phyloP scores from a whole-genome alignment of 2,113 vertebrate genomes.

The Psophia crepitans region DNA sequence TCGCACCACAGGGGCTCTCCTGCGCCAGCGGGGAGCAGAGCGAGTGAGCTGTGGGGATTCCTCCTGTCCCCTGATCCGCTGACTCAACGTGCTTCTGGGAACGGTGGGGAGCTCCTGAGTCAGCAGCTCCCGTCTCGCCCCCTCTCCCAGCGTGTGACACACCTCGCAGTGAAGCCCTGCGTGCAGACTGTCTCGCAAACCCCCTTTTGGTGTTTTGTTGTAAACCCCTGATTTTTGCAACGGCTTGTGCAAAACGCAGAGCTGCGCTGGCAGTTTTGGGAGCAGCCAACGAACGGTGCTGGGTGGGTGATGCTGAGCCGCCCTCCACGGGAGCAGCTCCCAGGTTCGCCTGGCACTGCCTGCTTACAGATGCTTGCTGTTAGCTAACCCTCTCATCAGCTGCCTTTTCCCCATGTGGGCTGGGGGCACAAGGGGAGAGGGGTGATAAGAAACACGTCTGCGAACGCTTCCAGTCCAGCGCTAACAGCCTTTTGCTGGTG shows the following conservation, averaged over 20 bases:
- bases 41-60: background rate
- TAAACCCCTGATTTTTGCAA: background rate
- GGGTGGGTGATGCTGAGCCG: background rate
- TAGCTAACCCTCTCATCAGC: background rate
- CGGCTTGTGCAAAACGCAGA: background rate
- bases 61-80: background rate
- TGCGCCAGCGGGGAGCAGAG: background rate
- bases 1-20: fast-evolving
- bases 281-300: background rate
- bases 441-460: background rate
- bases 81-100: background rate
- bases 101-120: background rate
- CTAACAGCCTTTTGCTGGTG: background rate
- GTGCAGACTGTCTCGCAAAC: background rate
- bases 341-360: fast-evolving
- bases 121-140: background rate
- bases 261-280: background rate
- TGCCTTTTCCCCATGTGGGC: background rate
- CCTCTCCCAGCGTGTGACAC: background rate
- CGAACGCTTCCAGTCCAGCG: background rate
- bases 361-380: background rate
- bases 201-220: background rate
- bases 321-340: background rate
- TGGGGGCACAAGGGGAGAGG: background rate
- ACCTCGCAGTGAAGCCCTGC: background rate